A percentile compares a stretch with the other conserved stretches of the same genome.
These are phyloP conservation scores for Grammomys surdaster DNA, from an alignment of 2,113 vertebrate genomes.

Conservation along the genomic window DNA sequence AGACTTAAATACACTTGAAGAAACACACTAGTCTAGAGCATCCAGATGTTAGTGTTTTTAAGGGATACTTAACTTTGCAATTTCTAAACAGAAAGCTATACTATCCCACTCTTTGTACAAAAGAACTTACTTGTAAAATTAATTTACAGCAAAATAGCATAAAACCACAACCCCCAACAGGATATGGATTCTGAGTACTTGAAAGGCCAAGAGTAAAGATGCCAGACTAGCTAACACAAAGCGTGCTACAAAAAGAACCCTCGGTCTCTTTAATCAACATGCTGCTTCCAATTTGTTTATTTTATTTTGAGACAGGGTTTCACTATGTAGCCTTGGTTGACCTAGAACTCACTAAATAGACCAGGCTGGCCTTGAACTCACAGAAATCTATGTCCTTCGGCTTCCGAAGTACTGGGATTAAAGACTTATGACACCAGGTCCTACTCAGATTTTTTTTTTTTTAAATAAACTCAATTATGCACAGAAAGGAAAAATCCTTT, in stretches of 20 bases:
- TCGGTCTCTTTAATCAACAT: background rate
- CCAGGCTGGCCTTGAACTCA: background rate
- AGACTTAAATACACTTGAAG: background rate
- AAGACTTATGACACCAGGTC: background rate
- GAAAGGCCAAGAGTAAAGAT: background rate
- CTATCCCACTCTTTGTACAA: background rate
- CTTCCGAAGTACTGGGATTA: background rate
- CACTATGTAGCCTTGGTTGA: background rate
- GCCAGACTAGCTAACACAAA: background rate
- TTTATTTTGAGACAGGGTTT: background rate
- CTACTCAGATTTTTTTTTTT: background rate
- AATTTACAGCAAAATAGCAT: constrained; percentile 1
- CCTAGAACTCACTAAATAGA: background rate
- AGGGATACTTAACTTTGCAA: background rate
- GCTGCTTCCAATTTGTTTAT: background rate
- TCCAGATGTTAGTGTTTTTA: background rate
- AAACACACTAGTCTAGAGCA: background rate
- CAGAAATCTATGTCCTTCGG: background rate
- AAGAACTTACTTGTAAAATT: background rate
- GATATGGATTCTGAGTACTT: background rate
- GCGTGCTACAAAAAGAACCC: background rate
- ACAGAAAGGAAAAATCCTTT: background rate
- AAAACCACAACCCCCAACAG: background rate
- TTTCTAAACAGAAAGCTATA: background rate
- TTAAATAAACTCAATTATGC: background rate